Evolutionary conservation across 2,113 vertebrate species (phyloP).

Genomic region (Psittacula cyanocephala): DNA sequence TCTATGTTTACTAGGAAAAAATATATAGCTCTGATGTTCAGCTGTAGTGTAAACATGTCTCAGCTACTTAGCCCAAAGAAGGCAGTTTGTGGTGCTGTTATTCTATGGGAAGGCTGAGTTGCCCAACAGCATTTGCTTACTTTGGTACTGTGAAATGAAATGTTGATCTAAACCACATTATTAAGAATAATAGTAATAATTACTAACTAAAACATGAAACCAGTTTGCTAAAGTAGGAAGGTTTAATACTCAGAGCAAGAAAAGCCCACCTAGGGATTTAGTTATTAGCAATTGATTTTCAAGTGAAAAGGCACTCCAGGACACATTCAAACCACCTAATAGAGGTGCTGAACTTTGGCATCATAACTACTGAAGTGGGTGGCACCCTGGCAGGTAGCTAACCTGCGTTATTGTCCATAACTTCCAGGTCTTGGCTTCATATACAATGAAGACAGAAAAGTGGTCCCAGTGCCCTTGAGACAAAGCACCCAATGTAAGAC

Average conservation of each 20-base stretch:
- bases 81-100: not conserved
- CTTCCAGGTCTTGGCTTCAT: not conserved
- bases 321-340: not conserved
- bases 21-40: not conserved
- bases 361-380: not conserved
- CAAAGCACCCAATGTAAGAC: not conserved
- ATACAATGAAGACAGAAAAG: not conserved
- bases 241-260: not conserved
- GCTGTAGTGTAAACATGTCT: not conserved
- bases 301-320: not conserved
- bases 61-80: not conserved
- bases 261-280: not conserved
- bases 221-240: not conserved
- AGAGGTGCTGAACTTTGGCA: not conserved
- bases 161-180: not conserved
- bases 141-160: not conserved
- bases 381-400: not conserved
- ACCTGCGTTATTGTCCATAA: fast-evolving
- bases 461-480: not conserved
- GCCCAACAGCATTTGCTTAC: not conserved
- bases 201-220: not conserved
- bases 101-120: not conserved
- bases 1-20: constrained; percentile 29
- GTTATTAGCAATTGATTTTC: not conserved
- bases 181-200: not conserved